phyloP scores from a whole-genome alignment of 2,888 invertebrate genomes.

The Leucozona laternaria region DNA sequence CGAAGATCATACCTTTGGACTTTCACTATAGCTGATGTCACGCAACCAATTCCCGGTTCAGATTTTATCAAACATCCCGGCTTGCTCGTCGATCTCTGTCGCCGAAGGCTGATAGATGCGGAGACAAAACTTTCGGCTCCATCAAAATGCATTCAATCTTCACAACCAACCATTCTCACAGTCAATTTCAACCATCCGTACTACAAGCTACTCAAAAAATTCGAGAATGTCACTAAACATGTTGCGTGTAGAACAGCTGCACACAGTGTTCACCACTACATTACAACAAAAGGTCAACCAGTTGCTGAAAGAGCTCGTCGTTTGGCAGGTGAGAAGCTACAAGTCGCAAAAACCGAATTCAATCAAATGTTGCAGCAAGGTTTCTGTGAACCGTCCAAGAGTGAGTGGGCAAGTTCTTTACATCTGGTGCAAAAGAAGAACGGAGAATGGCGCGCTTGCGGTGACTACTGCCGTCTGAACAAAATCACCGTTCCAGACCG shows the following conservation, averaged over 20 bases:
- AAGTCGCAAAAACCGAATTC: constrained; percentile 3
- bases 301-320: constrained; percentile 9
- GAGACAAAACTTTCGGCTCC: not conserved
- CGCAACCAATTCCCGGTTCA: no score
- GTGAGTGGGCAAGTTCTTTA: not conserved
- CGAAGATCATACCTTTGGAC: no score
- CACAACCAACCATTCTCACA: not conserved
- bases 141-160: not conserved
- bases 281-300: not conserved
- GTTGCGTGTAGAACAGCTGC: not conserved
- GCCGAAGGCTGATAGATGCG: not conserved
- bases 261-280: not conserved
- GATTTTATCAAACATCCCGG: no score
- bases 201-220: constrained; percentile 3
- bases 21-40: no score
- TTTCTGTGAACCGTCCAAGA: constrained; percentile 22
- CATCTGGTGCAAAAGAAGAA: not conserved
- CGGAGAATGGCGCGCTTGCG: not conserved
- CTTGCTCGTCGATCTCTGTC: no score
- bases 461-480: not conserved
- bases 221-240: not conserved
- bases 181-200: constrained; percentile 4
- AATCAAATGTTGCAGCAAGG: constrained; percentile 21
- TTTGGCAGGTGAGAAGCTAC: not conserved
- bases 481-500: constrained; percentile 5